Percentiles rank a stretch among this genome's conserved stretches.
Conservation (phyloP, 2,888 invertebrate species). For the Desoria tigrina region DNA sequence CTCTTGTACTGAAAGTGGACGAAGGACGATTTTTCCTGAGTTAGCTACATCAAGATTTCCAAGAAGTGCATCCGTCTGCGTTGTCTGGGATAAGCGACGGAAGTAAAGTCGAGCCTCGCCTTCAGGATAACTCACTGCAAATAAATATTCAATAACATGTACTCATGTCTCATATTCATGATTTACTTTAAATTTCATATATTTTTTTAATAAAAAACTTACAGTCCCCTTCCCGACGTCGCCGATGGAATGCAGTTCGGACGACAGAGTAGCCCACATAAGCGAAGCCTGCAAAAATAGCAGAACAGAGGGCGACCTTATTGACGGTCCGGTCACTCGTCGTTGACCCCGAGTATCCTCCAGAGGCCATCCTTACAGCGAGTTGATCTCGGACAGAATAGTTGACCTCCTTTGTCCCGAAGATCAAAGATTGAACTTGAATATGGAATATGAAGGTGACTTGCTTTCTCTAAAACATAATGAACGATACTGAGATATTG, state of each 20-base stretch:
- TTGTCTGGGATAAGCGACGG: constrained; percentile 59
- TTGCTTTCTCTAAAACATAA: no score
- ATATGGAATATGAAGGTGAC: no score
- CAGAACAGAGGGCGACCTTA: constrained; percentile 60
- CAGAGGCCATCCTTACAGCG: constrained; percentile 10
- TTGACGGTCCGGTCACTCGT: constrained; percentile 57
- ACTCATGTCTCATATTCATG: no score
- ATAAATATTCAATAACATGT: constrained; percentile 3
- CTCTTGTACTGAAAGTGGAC: constrained; percentile 57
- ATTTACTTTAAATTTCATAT: no score
- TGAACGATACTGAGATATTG: no score
- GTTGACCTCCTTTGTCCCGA: no score
- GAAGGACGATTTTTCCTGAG: constrained; percentile 56
- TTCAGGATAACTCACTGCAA: constrained; percentile 54
- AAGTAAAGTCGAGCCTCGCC: constrained; percentile 58
- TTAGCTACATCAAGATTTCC: constrained; percentile 58
- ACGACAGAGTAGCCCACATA: constrained; percentile 60
- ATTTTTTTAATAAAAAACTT: no score
- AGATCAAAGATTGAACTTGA: no score
- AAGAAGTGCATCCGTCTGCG: constrained; percentile 59
- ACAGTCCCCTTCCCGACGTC: constrained; percentile 56
- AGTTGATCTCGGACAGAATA: no score
- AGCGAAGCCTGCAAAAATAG: constrained; percentile 61
- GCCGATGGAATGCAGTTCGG: constrained; percentile 58
- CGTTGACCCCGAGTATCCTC: constrained; percentile 47